These are phyloP conservation scores for Actinia tenebrosa DNA, from an alignment of 64 coral and sea anemone species.

Conservation along the genomic window DNA sequence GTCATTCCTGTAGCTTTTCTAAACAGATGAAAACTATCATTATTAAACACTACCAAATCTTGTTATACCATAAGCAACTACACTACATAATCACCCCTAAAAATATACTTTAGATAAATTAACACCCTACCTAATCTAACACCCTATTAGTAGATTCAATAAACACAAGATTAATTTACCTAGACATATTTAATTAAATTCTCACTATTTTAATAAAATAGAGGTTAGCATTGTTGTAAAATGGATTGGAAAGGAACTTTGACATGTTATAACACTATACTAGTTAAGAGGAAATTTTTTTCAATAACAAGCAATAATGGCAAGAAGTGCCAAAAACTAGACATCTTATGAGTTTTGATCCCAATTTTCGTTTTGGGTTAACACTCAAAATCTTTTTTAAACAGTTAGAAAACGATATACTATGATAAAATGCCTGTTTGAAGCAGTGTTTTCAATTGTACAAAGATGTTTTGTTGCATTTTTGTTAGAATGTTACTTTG, in stretches of 20 bases:
- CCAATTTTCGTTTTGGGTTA: too few relatives aligned
- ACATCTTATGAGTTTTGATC: too few relatives aligned
- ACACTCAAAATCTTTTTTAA: too few relatives aligned
- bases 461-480: too few relatives aligned
- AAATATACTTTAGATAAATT: neutral
- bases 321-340: too few relatives aligned
- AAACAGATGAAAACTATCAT: neutral
- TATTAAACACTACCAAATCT: neutral
- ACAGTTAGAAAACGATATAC: too few relatives aligned
- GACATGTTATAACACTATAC: neutral
- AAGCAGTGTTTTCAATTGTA: too few relatives aligned
- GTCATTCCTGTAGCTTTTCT: neutral
- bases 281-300: neutral
- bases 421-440: too few relatives aligned
- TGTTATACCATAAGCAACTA: neutral
- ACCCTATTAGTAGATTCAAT: neutral
- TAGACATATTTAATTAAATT: slow-evolving; percentile 2
- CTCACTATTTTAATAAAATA: neutral
- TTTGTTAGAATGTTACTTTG: too few relatives aligned
- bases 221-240: neutral
- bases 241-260: neutral
- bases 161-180: neutral
- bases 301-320: too few relatives aligned
- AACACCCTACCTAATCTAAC: neutral
- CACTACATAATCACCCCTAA: neutral